Evolutionary conservation across 2,888 invertebrate genomes (phyloP).

Genomic region (Conomelus anceps): DNA sequence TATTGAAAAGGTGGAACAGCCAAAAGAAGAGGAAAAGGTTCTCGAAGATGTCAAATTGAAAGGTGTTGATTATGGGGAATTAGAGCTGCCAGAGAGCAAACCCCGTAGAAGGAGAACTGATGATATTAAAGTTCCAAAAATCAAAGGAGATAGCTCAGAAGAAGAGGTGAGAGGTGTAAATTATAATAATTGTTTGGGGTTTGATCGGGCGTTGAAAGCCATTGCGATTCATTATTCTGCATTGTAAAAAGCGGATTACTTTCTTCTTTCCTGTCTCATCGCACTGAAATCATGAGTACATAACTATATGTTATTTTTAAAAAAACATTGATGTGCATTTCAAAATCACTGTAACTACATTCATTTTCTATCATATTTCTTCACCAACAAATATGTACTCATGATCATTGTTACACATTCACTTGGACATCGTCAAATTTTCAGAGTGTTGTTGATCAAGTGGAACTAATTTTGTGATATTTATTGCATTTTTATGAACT

Average conservation of each 20-base stretch:
- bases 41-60: constrained; percentile 7
- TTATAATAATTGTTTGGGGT: neutral
- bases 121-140: neutral
- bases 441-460: neutral
- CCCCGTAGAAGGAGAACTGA: neutral
- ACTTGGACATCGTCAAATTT: neutral
- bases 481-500: neutral
- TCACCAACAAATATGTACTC: neutral
- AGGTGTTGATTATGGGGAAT: neutral
- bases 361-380: neutral
- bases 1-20: constrained; percentile 39
- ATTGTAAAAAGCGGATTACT: neutral
- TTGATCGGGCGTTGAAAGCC: neutral
- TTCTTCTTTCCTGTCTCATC: neutral
- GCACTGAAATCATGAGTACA: neutral
- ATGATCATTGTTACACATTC: no score
- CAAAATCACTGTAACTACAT: no score
- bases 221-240: no score
- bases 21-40: neutral
- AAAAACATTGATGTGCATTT: no score
- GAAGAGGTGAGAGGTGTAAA: neutral
- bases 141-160: neutral
- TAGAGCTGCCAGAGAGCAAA: neutral
- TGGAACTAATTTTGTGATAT: neutral
- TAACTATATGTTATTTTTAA: neutral